Conservation (phyloP, 2,888 invertebrate species). For the Conomelus anceps region DNA sequence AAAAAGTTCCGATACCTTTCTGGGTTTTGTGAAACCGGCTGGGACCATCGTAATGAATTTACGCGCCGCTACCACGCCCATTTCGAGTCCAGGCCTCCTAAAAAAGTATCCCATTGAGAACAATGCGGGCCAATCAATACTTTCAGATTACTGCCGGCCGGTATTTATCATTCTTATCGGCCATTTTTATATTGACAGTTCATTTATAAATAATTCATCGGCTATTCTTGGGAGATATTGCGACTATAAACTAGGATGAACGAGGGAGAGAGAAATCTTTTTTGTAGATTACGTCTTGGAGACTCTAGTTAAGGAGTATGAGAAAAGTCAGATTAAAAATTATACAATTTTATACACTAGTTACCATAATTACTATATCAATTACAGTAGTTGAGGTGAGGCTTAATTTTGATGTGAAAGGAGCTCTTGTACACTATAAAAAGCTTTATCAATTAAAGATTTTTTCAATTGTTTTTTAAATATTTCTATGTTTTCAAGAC, state of each 20-base stretch:
- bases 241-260: not conserved
- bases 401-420: too few species aligned
- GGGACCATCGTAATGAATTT: not conserved
- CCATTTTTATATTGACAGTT: not conserved
- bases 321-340: too few species aligned
- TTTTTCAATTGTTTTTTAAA: too few species aligned
- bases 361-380: too few species aligned
- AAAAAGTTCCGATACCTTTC: not conserved
- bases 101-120: not conserved
- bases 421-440: too few species aligned
- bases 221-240: not conserved
- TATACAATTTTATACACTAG: too few species aligned
- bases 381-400: too few species aligned
- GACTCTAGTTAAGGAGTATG: too few species aligned
- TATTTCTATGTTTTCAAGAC: too few species aligned
- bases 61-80: not conserved
- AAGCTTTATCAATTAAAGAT: too few species aligned
- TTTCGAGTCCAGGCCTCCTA: not conserved
- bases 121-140: not conserved
- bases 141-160: not conserved
- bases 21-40: not conserved
- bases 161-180: not conserved
- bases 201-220: not conserved
- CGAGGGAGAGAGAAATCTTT: not conserved
- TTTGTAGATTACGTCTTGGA: too few species aligned